Evolutionary conservation across 2,113 vertebrate species (phyloP), one percentile per base, ranked within the genome.

Genomic region (Butorides virescens): DNA sequence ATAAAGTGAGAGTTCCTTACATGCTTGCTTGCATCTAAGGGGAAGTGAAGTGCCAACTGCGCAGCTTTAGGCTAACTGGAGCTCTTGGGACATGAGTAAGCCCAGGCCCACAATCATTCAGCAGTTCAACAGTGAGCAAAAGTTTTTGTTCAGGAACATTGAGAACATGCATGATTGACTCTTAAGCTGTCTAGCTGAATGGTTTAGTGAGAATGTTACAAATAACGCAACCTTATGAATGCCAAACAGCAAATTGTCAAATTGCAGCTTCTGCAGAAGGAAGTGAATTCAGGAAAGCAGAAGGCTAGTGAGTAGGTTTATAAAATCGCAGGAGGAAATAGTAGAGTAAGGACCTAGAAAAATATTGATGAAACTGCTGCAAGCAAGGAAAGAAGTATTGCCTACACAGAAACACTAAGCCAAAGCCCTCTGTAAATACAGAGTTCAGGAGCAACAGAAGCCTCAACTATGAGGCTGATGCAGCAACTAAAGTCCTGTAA

Each of bases 371-470:
- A 74, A 92, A 49, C 17, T 39, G 59, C 50, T 62, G 44, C 47
- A 67, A 36, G 53, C 36, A 56, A 30, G 53, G 32, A 42, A 11
- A 83, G 55, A 58, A 39, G 10, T 32, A 13, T 30, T 84, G n/a
- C 18, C 46, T 79, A 0, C 52, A 20, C 19, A 44, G 73, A 44
- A 71, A 36, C 27, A 5, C 25, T 23, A 23, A 86, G 46, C 21
- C 81, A 53, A 59, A 90, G 15, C 46, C 34, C 36, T 61, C 71
- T 7, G 7, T 61, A 20, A 78, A 42, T 49, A 36, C 2, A 7
- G n/a, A 80, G 66, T 32, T 81, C 55, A 73, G 85, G 46, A 94
- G 70, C 89, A 90, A 44, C 85, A 82, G 94, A 87, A 91, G 61
- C 81, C 62, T 84, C 70, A 46, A 15, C n/a, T 46, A 11, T 42